phyloP scores from a whole-genome alignment of 2,888 invertebrate genomes.

The Acanthosepion pharaonis region DNA sequence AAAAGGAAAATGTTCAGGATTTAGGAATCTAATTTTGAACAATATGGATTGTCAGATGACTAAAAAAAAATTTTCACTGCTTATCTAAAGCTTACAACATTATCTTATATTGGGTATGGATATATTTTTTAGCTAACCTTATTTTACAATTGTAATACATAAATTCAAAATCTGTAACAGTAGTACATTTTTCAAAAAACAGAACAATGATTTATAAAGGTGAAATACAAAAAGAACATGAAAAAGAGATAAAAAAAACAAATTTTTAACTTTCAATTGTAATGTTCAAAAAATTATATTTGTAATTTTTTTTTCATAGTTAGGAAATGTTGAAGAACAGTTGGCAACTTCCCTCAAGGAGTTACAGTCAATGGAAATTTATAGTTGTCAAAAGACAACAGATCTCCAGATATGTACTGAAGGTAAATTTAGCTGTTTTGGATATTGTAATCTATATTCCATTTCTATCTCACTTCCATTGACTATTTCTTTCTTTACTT shows the following conservation, averaged over 20 bases:
- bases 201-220: no score
- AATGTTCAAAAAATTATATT: no score
- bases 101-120: no score
- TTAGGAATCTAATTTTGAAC: background rate
- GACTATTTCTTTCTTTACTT: background rate
- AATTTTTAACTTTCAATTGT: no score
- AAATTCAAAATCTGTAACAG: no score
- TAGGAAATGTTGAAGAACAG: slow-evolving; percentile 52
- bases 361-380: slow-evolving; percentile 52
- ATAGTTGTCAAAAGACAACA: slow-evolving; percentile 52
- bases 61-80: background rate
- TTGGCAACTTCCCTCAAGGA: slow-evolving; percentile 51
- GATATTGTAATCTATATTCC: background rate
- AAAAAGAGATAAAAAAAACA: no score
- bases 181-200: no score
- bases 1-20: background rate
- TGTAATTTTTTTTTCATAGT: background rate
- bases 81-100: background rate
- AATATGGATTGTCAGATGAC: background rate
- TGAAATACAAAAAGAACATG: no score
- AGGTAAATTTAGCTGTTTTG: slow-evolving; percentile 48
- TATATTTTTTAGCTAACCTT: no score
- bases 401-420: slow-evolving; percentile 55
- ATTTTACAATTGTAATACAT: no score
- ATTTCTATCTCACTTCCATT: background rate